Conservation (phyloP, 2,797 vertebrate genomes). For the Loris lydekkerianus region DNA sequence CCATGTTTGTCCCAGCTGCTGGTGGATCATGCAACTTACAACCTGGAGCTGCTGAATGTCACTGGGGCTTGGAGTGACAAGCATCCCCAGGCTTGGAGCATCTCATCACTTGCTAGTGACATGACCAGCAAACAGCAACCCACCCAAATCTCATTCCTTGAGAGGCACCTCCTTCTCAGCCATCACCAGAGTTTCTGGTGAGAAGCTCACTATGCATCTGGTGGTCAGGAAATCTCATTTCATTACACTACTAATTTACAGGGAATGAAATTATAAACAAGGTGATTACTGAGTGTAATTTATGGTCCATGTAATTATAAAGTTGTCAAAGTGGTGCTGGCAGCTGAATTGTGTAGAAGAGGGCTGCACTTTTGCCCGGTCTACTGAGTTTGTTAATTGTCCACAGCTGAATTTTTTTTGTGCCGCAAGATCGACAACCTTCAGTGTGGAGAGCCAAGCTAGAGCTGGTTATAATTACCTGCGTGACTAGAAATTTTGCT, state of each 20-base stretch:
- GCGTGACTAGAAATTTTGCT: constrained; percentile 51
- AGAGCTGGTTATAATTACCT: constrained; percentile 75
- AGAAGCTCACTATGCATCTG: constrained; percentile 62
- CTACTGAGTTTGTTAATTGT: constrained; percentile 84
- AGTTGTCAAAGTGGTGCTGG: constrained; percentile 84
- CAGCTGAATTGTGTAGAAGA: constrained; percentile 64
- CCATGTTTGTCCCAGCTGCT: background rate
- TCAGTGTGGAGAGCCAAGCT: constrained; percentile 57
- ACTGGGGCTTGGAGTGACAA: background rate
- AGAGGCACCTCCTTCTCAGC: constrained; percentile 29
- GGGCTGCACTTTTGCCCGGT: constrained; percentile 71
- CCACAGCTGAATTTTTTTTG: constrained; percentile 76
- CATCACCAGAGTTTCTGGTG: constrained; percentile 62
- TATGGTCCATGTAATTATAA: constrained; percentile 86
- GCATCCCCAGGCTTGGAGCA: background rate
- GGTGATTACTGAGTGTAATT: constrained; percentile 85
- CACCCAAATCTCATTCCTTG: constrained; percentile 16
- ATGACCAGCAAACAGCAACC: constrained; percentile 25
- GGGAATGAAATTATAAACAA: constrained; percentile 87
- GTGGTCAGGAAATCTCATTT: constrained; percentile 82
- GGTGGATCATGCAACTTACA: background rate
- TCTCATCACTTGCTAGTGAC: background rate
- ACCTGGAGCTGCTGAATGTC: constrained; percentile 1
- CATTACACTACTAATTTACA: constrained; percentile 84
- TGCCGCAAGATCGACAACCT: constrained; percentile 74